Evolutionary conservation across 2,797 vertebrate species (phyloP).

Genomic region (Eidolon dupreanum): DNA sequence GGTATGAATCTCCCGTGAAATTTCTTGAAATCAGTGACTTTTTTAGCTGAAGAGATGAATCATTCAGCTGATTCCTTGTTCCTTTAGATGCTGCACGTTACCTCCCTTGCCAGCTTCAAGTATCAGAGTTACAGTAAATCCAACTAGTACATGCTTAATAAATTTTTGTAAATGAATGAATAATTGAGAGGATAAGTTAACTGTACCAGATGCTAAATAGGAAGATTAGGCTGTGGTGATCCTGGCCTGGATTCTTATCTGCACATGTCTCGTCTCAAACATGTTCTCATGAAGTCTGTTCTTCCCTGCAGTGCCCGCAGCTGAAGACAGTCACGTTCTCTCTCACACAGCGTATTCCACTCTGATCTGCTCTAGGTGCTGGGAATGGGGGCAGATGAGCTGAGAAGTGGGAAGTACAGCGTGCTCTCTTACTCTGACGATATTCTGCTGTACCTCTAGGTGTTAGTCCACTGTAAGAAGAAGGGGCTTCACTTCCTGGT

Average conservation of each 20-base stretch:
- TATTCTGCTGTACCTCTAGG: neutral
- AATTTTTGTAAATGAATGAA: neutral
- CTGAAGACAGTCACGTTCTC: neutral
- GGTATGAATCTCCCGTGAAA: neutral
- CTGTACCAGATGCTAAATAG: neutral
- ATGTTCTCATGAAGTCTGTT: neutral
- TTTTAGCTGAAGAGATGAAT: neutral
- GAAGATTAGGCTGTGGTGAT: neutral
- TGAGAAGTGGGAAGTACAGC: neutral
- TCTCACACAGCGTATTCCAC: neutral
- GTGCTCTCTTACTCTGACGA: neutral
- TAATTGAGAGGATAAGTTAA: neutral
- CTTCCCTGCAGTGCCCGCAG: neutral
- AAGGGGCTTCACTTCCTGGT: neutral
- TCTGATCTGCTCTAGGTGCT: neutral
- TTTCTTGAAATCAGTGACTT: neutral
- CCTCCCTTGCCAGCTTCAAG: neutral
- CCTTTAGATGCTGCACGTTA: neutral
- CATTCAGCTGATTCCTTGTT: neutral
- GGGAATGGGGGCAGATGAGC: neutral
- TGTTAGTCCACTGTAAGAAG: neutral
- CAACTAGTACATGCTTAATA: neutral
- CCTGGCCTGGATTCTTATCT: neutral
- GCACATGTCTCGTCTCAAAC: neutral
- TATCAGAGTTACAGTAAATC: neutral